Evolutionary conservation across 2,888 invertebrate species (phyloP), one percentile per base, ranked within the genome.

Genomic region (Oscheius sp.): DNA sequence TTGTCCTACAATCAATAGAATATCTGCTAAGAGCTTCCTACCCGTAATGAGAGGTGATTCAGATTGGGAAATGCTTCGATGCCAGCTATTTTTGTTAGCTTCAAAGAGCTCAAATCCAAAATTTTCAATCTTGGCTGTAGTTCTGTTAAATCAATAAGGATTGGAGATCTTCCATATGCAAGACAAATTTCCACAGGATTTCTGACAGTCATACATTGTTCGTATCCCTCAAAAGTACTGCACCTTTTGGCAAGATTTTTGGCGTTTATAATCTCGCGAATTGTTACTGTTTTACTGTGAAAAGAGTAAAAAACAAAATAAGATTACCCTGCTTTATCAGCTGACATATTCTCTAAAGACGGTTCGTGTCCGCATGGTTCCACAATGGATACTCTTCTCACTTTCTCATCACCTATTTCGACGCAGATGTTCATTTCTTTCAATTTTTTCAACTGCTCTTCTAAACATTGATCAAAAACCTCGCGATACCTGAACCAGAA

Each of bases 361-460:
- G 63, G 14, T 49, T 63, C 63, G 12, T 63, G 28, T 3, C n/a
- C 32, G n/a, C 9, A 12, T 22, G 33, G 14, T 33, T 54, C 54
- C 4, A 33, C 22, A 2, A 45, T 8, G 4, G 45, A 62, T 28
- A 41, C 41, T 8, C 45, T 28, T 49, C 51, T 41, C 1, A 14
- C 28, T 14, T 56, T 33, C 9, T 63, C 33, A n/a, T 47, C 74
- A 45, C 69, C 71, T 17, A 75, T 62, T 44, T 80, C 77, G 5
- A 83, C 32, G 20, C 78, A 74, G 33, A 83, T 82, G n/a, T 80
- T 75, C 67, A 83, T 72, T 12, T 80, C 81, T 45, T 77, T 77
- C 44, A 83, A 54, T 47, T 79, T 80, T 30, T 77, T 77, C 47
- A 81, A 26, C 65, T 83, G 82, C 8, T 73, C 70, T 22, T 70